Evolutionary conservation across 1,140 invertebrate species (phyloP), one percentile per base, ranked within the genome.

Genomic region (Drosophila athabasca): DNA sequence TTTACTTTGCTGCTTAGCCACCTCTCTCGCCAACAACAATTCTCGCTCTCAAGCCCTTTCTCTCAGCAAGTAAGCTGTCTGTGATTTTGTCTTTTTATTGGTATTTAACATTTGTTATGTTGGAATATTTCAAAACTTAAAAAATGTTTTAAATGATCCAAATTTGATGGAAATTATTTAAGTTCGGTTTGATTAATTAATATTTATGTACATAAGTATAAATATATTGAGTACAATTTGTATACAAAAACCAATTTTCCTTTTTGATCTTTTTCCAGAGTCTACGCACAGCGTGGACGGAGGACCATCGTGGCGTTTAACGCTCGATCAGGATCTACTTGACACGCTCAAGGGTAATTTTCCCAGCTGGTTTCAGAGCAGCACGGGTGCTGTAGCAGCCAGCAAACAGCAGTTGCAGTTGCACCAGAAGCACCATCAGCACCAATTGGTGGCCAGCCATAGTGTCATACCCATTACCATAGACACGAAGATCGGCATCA

Each of bases 331-430:
- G 93, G 96, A 98, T 93, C 94, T 98, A 80, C 94, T 98, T 83
- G 95, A 97, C 91, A 97, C 96, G 73, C 96, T 97, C 84, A 95
- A 96, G 87, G 95, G 96, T 68, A 96, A 97, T 90, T 97, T 97
- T 93, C 97, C 96, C 62, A 96, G 96, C 94, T 97, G 96, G 97
- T 97, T 97, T 93, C 96, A 95, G 93, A 54, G 67, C 57, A 54
- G 72, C 50, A 54, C 79, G 11, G 68, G 62, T 29, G 65, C 51
- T 26, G 50, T 44, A 61, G 41, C 50, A 8, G 58, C 62, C 76
- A 92, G 89, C 92, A 79, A 70, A 57, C 80, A 59, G 62, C 35
- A 68, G 49, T 53, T 35, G 45, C 57, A 73, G 17, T 53, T 53
- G 45, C 54, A 77, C 61, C 64, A 74, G 57, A 79, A 88, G 53